phyloP scores from a whole-genome alignment of 2,888 invertebrate species.

The Pseudococcus viburni region DNA sequence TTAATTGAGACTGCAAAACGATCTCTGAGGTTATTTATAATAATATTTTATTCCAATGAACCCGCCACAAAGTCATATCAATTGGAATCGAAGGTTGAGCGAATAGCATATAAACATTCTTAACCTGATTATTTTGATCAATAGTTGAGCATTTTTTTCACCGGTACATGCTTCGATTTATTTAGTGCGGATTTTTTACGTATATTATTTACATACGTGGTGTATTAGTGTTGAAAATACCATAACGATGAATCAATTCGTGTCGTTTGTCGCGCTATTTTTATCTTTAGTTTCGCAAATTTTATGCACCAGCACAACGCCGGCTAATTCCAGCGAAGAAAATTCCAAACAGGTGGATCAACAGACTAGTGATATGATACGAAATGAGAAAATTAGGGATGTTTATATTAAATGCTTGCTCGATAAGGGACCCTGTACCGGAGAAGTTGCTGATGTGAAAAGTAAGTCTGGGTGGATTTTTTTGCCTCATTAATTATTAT shows the following conservation, averaged over 20 bases:
- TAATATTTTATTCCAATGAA: constrained; percentile 10
- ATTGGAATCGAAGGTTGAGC: constrained; percentile 43
- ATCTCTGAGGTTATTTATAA: constrained; percentile 33
- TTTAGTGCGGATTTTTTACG: constrained; percentile 2
- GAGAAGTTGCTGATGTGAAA: constrained; percentile 67
- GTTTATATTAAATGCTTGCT: constrained; percentile 68
- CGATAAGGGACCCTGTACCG: constrained; percentile 68
- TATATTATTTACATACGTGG: neutral
- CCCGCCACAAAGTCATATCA: constrained; percentile 2
- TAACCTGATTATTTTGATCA: constrained; percentile 43
- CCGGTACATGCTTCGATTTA: neutral
- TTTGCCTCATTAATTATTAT: no score
- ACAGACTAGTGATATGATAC: constrained; percentile 73
- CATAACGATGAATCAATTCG: constrained; percentile 45
- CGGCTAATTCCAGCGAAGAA: constrained; percentile 58
- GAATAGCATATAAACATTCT: constrained; percentile 55
- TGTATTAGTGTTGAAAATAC: neutral
- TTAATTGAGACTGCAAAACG: constrained; percentile 21
- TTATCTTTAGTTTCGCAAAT: constrained; percentile 54
- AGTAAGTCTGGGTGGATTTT: constrained; percentile 65
- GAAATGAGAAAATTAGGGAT: constrained; percentile 74
- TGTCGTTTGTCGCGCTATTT: constrained; percentile 52
- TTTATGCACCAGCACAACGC: constrained; percentile 46
- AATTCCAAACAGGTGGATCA: constrained; percentile 69
- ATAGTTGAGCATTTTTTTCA: constrained; percentile 8